A percentile compares a stretch with the other conserved stretches of the same genome.
phyloP scores from a whole-genome alignment of 2,888 invertebrate species.

The Rhorus exstirpatorius region DNA sequence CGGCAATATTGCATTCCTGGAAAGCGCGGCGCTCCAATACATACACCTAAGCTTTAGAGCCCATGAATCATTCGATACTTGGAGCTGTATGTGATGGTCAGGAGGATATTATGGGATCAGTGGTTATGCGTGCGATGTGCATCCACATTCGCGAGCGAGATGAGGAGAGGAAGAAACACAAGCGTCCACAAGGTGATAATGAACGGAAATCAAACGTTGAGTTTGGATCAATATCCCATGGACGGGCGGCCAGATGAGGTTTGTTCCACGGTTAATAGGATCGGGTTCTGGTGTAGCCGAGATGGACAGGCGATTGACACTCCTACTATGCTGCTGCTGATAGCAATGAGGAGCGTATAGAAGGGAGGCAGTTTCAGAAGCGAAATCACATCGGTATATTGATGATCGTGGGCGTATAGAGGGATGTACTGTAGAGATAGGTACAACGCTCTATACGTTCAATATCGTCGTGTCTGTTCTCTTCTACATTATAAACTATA shows the following conservation, averaged over 20 bases:
- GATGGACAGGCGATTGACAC: conserved; percentile 73
- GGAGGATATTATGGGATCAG: conserved; percentile 30
- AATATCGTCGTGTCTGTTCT: conserved; percentile 16
- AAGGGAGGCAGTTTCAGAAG: conserved; percentile 31
- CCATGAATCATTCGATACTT: not conserved
- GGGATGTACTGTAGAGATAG: conserved; percentile 4
- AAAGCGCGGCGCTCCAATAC: no score
- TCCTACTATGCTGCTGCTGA: conserved; percentile 14
- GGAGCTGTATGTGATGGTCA: conserved; percentile 16
- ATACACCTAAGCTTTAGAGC: not conserved
- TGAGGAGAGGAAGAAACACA: conserved; percentile 14
- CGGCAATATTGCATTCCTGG: not conserved
- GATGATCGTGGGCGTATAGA: conserved; percentile 28
- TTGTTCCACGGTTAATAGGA: conserved; percentile 83
- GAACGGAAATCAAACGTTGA: conserved; percentile 81
- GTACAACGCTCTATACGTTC: conserved; percentile 13
- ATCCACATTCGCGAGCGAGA: conserved; percentile 17
- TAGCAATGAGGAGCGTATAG: conserved; percentile 16
- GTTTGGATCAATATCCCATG: conserved; percentile 82
- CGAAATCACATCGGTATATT: conserved; percentile 14
- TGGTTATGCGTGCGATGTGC: conserved; percentile 7
- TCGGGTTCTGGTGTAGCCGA: conserved; percentile 69
- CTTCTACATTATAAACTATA: not conserved
- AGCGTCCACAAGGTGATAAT: conserved; percentile 66
- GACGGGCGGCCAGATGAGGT: conserved; percentile 83